Conservation (phyloP, 2,888 invertebrate species). For the Catotricha subobsoleta region DNA sequence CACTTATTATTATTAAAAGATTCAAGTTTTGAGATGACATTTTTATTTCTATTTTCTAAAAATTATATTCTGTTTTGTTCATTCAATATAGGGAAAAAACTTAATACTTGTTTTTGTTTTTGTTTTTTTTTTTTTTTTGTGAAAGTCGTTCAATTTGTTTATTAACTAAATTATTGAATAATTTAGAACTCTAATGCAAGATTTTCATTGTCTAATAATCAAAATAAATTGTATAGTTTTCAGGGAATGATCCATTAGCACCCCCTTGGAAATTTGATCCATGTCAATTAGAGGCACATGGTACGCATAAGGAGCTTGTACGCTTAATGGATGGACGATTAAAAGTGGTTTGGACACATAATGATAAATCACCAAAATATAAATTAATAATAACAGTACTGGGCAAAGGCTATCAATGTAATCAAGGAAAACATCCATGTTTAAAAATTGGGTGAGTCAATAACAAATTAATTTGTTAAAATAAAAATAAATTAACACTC, state of each 20-base stretch:
- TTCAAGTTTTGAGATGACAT: no score
- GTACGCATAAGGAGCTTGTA: constrained; percentile 35
- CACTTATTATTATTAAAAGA: no score
- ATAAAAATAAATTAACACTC: neutral
- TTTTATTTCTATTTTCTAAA: no score
- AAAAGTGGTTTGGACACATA: constrained; percentile 35
- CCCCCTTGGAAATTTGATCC: constrained; percentile 39
- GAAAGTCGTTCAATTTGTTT: neutral
- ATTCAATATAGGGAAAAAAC: no score
- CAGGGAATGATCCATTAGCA: constrained; percentile 25
- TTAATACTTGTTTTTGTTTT: neutral
- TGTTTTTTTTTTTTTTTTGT: neutral
- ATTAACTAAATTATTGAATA: no score
- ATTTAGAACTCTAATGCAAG: no score
- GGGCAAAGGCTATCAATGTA: constrained; percentile 26
- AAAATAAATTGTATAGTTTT: neutral
- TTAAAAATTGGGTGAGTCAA: constrained; percentile 24
- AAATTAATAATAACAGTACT: constrained; percentile 27
- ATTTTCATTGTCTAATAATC: no score
- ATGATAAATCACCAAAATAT: constrained; percentile 19
- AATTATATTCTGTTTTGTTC: no score
- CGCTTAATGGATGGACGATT: constrained; percentile 37
- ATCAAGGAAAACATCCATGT: constrained; percentile 24
- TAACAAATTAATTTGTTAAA: neutral
- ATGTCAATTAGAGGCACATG: constrained; percentile 29